Base-by-base conservation (phyloP, 2,888 invertebrate genomes). In the Aspidapion aeneum region DNA sequence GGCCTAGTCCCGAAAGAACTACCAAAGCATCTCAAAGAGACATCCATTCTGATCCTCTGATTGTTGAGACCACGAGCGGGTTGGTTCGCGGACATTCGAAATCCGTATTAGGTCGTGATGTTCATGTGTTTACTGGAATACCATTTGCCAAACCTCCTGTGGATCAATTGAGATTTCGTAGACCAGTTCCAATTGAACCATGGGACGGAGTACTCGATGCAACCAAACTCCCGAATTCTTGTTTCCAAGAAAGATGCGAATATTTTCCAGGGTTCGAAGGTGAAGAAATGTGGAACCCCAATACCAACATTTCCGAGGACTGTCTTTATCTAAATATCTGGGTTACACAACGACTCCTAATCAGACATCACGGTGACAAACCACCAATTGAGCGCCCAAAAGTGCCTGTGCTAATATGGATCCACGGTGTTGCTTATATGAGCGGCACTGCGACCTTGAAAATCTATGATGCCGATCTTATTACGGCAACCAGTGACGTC, bases 231-330 rank as follows among this genome's bases (percentile, higher is more conserved):
- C 92, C 95, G 48, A 92, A 94, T 76, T 91, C 93, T 69, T 96
- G 96, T 82, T 91, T 89, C 75, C 96, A 96, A 80, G 92, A 93
- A 77, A 85, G 91, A 71, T 95, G 94, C 77, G 93, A 91, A 79
- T 93, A 91, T 77, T 95, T 94, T 75, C 93, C 92, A 0, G 93
- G 92, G 1, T 96, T 95, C 78, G 89, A 90, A 69, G 96, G 95
- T 20, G 94, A 94, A 76, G 93, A 94, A 77, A 96, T 96, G 92
- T 98, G 97, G 97, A 96, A 96, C 80, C 94, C 96, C 0, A 96
- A 96, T 77, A 96, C 96, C 12, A 91, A 92, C 77, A 88, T 94
- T 70, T 93, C 94, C 50, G 98, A 98, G 82, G 98, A 98, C 81
- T 98, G 98, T 77, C 84, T 98, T 3, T 98, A 96, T 79, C 82